Base-by-base conservation (phyloP, 1,140 invertebrate genomes). In the Rhopalosiphum maidis region DNA sequence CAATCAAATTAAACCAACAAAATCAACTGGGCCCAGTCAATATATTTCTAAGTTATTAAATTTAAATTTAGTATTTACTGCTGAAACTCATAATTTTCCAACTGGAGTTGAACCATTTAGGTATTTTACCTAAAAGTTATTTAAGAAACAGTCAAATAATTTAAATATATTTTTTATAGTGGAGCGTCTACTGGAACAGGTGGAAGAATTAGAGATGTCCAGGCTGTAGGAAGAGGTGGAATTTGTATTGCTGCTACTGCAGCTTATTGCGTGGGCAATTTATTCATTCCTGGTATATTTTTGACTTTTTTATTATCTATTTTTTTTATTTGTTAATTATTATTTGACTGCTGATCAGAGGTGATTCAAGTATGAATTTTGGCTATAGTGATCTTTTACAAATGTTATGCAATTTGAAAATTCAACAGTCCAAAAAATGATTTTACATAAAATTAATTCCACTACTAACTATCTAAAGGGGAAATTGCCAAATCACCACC, bases 31-130 rank as follows among this genome's bases (percentile, higher is more conserved):
- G 55, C 96, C 98, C 0, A 97, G 98, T 93, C 95, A 96, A 94
- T 96, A 99, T 86, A 94, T 95, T 22, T 94, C 96, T 82, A 95
- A 96, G 60, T 94, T 95, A 21, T 95, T 96, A 0, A 96, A 97
- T n/a, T 97, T 97, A 15, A 98, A 99, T 95, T 96, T 99, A n/a
- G 99, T 99, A 94, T 99, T 99, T 94, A 99, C 99, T 18, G 99
- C 99, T 0, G 99, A 99, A 96, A 99, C 99, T 0, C 99, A 99
- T 95, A 99, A 99, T 95, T 99, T 99, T 96, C 99, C 99, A 15
- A 99, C 99, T 82, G 99, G 98, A 86, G 97, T 98, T 86, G 97
- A 98, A 15, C 98, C 98, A 0, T 98, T 98, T 94, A 96, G 96
- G 96, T 96, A 95, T 94, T 60, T 90, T 55, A 54, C 91, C 35